Conservation (phyloP, 2,888 invertebrate species). For the Drosophila buzzatii region DNA sequence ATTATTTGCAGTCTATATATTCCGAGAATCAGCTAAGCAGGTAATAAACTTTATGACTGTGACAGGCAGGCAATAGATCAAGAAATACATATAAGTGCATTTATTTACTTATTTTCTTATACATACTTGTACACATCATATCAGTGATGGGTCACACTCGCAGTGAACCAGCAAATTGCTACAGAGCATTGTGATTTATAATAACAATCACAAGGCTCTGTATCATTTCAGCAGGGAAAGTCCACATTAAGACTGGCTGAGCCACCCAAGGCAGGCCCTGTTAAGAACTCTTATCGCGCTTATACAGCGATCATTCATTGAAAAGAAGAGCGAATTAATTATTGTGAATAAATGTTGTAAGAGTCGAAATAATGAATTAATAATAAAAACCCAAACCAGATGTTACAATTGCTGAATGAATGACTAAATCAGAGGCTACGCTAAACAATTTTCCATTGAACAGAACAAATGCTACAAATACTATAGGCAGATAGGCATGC, state of each 20-base stretch:
- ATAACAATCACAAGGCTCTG: no score
- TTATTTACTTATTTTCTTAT: no score
- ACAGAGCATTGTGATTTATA: not conserved
- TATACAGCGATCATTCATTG: not conserved
- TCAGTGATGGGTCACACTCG: not conserved
- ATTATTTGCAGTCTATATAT: not conserved
- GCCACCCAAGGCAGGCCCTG: not conserved
- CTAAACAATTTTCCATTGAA: slow-evolving; percentile 43
- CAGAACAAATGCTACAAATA: slow-evolving; percentile 6
- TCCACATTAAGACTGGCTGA: not conserved
- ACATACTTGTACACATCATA: no score
- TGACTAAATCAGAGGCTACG: slow-evolving; percentile 43
- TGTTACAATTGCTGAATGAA: slow-evolving; percentile 49
- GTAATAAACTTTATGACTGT: slow-evolving; percentile 4
- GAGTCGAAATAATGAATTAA: slow-evolving; percentile 11
- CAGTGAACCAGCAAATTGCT: slow-evolving; percentile 14
- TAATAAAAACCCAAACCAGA: slow-evolving; percentile 37
- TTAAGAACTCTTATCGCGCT: not conserved
- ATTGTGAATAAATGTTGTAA: not conserved
- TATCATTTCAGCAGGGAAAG: not conserved
- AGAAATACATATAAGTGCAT: not conserved
- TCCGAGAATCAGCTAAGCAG: not conserved
- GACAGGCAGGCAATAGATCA: not conserved
- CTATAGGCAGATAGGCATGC: slow-evolving; percentile 3
- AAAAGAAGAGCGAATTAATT: not conserved